phyloP scores from a whole-genome alignment of 2,113 vertebrate species.

The Coptodon bakossiorum region DNA sequence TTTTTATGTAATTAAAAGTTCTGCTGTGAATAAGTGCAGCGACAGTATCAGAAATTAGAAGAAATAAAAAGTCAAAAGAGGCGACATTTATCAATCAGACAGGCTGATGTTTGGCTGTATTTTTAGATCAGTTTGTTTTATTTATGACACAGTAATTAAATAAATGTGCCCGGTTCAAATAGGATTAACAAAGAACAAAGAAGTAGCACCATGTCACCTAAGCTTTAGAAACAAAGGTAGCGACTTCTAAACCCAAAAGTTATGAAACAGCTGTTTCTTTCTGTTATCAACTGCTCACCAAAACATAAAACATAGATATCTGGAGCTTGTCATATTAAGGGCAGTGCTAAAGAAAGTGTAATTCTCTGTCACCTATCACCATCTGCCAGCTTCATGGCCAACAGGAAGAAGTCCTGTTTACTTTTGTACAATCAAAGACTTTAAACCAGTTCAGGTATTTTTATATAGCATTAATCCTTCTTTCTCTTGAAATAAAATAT shows the following conservation, averaged over 20 bases:
- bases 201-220: background rate
- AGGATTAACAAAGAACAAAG: background rate
- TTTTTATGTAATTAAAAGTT: background rate
- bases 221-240: background rate
- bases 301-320: background rate
- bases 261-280: background rate
- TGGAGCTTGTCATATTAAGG: background rate
- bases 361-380: background rate
- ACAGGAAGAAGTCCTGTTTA: background rate
- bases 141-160: background rate
- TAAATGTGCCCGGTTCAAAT: background rate
- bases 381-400: background rate
- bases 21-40: background rate
- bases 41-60: background rate
- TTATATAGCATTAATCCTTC: background rate
- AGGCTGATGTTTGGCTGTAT: background rate
- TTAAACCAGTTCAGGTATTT: background rate
- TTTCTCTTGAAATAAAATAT: background rate
- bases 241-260: background rate
- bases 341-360: background rate
- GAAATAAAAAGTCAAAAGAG: background rate
- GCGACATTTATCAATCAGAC: background rate
- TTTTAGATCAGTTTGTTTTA: background rate
- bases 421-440: background rate
- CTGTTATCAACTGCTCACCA: background rate